Evolutionary conservation across 2,888 invertebrate species (phyloP), one percentile per base, ranked within the genome.

Genomic region (Steinernema carpocapsae): DNA sequence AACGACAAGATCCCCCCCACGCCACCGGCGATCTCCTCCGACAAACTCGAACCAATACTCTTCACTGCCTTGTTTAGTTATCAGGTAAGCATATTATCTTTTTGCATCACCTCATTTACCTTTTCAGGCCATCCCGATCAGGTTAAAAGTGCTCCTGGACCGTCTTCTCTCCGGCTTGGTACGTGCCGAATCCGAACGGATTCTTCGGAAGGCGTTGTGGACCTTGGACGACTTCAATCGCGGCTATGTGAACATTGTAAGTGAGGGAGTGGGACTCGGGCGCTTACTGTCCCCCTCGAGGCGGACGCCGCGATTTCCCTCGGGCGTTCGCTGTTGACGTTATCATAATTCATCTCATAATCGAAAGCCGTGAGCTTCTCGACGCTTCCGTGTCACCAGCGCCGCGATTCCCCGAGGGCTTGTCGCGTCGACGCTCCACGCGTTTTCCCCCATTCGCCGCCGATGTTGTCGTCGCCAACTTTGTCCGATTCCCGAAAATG

Each of bases 91-190:
- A 6, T 37, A 6, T 37, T 37, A 37, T 37, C 4, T 37, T 37
- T 10, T 37, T 6, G 10, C 10, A 6, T 37, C 3, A 6, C 37
- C 10, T 6, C 10, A 6, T 37, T 37, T 10, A 3, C 64, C 64
- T 17, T 29, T 64, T 32, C 29, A 72, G 72, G 37, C 56, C 12
- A 52, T 74, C 22, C 74, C 74, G 1, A 32, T 72, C 51, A 74
- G 72, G 17, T n/a, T 74, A 32, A 74, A 74, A 26, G 74, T 74
- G 24, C 64, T 74, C 14, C 7, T 74, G 26, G 74, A 74, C 4
- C n/a, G 51, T n/a, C 29, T 74, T 0, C 19, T 74, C 42, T 74
- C 32, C 32, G 26, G 22, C 48, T 32, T 42, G 46, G 29, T 19
- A 22, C 29, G 19, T 45, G n/a, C 70, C 22, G 70, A 29, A 14